A percentile compares a stretch with the other conserved stretches of the same genome.
Evolutionary conservation across 2,113 vertebrate species (phyloP).

Genomic region (Atherinomorus stipes): DNA sequence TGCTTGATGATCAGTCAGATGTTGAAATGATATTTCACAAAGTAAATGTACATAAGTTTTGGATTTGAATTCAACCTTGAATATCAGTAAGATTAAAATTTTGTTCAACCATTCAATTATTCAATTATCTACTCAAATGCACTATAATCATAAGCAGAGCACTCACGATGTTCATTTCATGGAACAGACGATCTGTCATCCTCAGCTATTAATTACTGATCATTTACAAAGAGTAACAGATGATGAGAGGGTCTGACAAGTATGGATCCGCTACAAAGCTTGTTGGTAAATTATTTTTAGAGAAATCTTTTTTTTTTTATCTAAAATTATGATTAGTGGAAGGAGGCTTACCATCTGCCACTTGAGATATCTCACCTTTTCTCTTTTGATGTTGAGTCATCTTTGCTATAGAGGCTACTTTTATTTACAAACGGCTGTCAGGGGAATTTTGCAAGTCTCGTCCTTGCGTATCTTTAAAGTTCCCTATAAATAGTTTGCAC

Average conservation of each 20-base stretch:
- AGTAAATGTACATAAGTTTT: background rate
- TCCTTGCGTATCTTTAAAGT: conserved; percentile 62
- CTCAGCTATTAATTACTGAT: conserved; percentile 48
- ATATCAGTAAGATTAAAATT: background rate
- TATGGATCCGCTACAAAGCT: conserved; percentile 36
- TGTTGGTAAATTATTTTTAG: conserved; percentile 70
- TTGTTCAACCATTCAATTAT: conserved; percentile 1
- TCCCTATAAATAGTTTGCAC: conserved; percentile 67
- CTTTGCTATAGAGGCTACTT: conserved; percentile 62
- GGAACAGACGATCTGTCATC: background rate
- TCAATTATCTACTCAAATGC: background rate
- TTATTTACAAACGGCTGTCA: conserved; percentile 74
- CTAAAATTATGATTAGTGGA: conserved; percentile 72
- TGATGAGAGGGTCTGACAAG: conserved; percentile 43
- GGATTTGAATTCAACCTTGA: conserved; percentile 10
- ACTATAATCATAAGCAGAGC: conserved; percentile 10
- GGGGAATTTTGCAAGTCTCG: conserved; percentile 60
- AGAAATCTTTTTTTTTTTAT: conserved; percentile 67
- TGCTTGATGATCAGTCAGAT: background rate
- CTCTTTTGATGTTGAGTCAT: conserved; percentile 68
- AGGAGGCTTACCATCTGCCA: conserved; percentile 68
- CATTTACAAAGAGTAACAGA: conserved; percentile 43
- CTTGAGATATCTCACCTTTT: conserved; percentile 68
- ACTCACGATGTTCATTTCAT: conserved; percentile 23
- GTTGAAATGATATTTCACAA: background rate